Base-by-base conservation (phyloP, 2,888 invertebrate species). In the Ectemnius lituratus region DNA sequence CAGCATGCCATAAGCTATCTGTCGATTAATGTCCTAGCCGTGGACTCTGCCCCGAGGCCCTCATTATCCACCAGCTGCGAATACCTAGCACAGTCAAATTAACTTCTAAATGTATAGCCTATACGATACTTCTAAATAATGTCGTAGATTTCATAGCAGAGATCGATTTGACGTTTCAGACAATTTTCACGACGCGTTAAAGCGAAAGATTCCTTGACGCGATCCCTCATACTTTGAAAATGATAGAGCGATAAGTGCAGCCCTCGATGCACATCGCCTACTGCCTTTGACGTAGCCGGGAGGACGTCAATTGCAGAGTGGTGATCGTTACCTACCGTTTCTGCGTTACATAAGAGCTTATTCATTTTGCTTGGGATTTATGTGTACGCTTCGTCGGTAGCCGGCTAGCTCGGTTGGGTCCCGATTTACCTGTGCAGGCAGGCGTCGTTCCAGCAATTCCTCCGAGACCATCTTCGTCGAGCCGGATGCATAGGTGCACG, bases 401-500 rank as follows among this genome's bases (percentile, higher is more conserved):
- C 8, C 18, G 59, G 14, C 37, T 37, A 11, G 37, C 37, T 37
- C 37, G 37, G 37, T 37, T 37, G 37, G 37, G 6, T 14, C 23
- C 18, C 20, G 20, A 14, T 59, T 59, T 59, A 20, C 27, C 23
- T 20, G 59, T 20, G 20, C 27, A 59, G 27, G 20, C 27, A 59
- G 27, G 27, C 20, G 20, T 16, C 23, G 23, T 27, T 14, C 59
- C 37, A 14, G 20, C 27, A 20, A 16, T 37, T 62, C 49, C 13
- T 62, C 46, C 13, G 28, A 59, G 49, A 58, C n/a, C 49, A 23
- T 64, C 27, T 64, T 52, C 61, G 46, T 69, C 66, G 64, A 85
- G 73, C 81, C 83, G 84, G 84, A 84, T 82, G 74, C 82, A 70
- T 27, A 62, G 70, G 75, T 62, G 73, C 82, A 82, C 81, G 78